These are phyloP conservation scores for Bufotes viridis DNA, from an alignment of 2,797 vertebrate genomes.

Conservation along the genomic window DNA sequence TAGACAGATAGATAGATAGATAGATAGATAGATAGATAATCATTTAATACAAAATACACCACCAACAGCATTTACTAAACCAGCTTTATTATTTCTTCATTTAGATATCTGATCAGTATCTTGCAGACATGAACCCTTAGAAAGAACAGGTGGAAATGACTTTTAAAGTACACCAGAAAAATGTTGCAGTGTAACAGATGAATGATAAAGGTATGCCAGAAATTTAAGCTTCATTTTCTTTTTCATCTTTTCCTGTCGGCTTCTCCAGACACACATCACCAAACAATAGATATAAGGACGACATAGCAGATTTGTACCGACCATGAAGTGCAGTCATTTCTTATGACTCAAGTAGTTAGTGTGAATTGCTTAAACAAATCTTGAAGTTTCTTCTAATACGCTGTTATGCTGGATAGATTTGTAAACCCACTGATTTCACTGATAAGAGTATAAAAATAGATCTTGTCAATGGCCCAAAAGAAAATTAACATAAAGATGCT, in stretches of 20 bases:
- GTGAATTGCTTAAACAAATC: neutral
- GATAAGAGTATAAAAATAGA: conserved; percentile 30
- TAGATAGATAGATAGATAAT: no score
- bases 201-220: neutral
- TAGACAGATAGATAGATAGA: no score
- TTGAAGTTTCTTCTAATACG: conserved; percentile 33
- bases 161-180: neutral
- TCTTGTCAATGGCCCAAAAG: conserved; percentile 28
- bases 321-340: conserved; percentile 6
- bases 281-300: neutral
- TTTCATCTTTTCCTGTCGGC: neutral
- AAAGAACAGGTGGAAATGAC: neutral
- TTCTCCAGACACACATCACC: neutral
- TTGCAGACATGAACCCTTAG: neutral
- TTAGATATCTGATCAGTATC: neutral
- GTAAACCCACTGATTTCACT: conserved; percentile 13
- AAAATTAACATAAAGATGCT: neutral
- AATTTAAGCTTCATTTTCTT: neutral
- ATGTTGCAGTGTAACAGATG: neutral
- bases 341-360: neutral
- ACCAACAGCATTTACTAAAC: neutral
- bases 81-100: neutral
- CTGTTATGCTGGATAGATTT: conserved; percentile 28
- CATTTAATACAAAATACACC: no score
- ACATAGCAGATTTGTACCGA: conserved; percentile 4